These are phyloP conservation scores for Shargacucullia verbasci DNA, from an alignment of 2,888 invertebrate genomes.

Conservation along the genomic window DNA sequence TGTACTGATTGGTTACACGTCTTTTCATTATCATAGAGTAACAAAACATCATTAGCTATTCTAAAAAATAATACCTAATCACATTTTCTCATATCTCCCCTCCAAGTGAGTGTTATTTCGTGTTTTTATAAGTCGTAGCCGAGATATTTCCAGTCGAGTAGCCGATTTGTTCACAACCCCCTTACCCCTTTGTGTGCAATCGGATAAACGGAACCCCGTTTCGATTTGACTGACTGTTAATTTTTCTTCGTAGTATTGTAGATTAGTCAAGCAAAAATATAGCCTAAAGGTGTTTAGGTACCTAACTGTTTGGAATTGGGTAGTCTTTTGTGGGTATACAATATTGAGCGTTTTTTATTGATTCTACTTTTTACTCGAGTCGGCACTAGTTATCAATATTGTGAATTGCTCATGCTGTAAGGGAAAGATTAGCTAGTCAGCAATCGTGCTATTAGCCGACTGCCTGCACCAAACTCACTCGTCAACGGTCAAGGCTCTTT, in stretches of 20 bases:
- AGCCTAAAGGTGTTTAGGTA: not conserved
- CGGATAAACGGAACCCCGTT: slow-evolving; percentile 61
- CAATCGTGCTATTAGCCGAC: no score
- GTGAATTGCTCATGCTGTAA: no score
- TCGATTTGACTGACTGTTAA: slow-evolving; percentile 53
- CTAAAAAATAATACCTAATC: slow-evolving; percentile 31
- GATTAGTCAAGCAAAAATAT: slow-evolving; percentile 44
- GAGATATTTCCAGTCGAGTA: slow-evolving; percentile 77
- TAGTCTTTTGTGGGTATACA: no score
- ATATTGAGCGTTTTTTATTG: no score
- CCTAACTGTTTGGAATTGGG: not conserved
- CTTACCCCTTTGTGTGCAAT: slow-evolving; percentile 74
- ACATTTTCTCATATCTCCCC: slow-evolving; percentile 58
- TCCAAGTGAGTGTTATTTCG: slow-evolving; percentile 62
- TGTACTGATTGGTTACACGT: no score
- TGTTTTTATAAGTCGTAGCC: slow-evolving; percentile 64
- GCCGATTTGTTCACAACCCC: slow-evolving; percentile 67
- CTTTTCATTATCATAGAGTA: not conserved
- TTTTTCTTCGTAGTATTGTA: slow-evolving; percentile 62
- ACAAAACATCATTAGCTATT: not conserved
- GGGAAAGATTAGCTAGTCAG: no score
- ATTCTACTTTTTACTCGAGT: no score
- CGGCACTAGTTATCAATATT: no score
- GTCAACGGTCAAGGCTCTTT: no score
- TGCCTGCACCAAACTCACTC: no score